Evolutionary conservation across 2,888 invertebrate species (phyloP), one percentile per base, ranked within the genome.

Genomic region (Unio pictorum): DNA sequence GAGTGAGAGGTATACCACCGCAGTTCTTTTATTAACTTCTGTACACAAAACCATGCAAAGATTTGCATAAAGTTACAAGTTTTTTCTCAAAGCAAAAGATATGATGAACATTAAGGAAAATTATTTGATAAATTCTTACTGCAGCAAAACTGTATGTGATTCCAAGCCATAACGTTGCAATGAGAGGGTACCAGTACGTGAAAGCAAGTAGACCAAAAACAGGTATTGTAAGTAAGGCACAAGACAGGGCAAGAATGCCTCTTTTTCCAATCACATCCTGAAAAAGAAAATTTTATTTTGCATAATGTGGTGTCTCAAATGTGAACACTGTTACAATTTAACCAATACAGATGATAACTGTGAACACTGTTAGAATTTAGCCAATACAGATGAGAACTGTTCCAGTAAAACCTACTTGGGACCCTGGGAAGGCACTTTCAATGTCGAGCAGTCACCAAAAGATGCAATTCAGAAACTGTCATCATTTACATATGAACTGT

Each of bases 131-230:
- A 26, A 23, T 23, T 86, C 90, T 88, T 78, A 90, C 90, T 28
- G 90, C 90, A 76, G 90, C 90, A 80, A 90, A 83, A 34, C 90
- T 89, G 81, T 90, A 90, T 11, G 89, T 90, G 61, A 90, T 66
- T 23, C 90, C 90, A 6, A 90, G 84, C 90, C 89, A 90, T 26
- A 90, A 60, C 1, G 89, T 90, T n/a, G 86, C 78, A 20, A 90
- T 82, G 6, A 90, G 78, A 4, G 90, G 90, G 75, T 86, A 86
- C 15, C 88, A 84, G 30, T 77, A n/a, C 17, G 86, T 84, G 78
- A 90, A 90, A 7, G 89, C 90, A 67, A 90, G 76, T 11, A 90
- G 74, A 26, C 88, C 89, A 84, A 89, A 90, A 20, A 90, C 89
- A 5, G 90, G 90, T 54, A 90, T 84, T 7, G 89, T 89, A 55